A percentile compares a stretch with the other conserved stretches of the same genome.
Conservation (phyloP, 2,888 invertebrate genomes). For the Carterocephalus palaemon region DNA sequence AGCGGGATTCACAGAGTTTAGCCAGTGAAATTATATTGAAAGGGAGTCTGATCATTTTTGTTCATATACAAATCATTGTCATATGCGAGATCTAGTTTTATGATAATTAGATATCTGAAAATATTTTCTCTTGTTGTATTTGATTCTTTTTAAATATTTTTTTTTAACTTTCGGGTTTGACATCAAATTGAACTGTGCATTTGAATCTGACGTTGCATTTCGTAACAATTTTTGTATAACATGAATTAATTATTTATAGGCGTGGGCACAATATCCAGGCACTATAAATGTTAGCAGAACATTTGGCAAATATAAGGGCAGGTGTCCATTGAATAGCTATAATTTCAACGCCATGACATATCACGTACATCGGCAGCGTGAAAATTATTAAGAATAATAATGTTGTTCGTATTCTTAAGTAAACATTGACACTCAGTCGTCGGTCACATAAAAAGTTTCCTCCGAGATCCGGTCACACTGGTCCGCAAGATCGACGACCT, state of each 20-base stretch:
- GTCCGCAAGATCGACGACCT: conserved; percentile 72
- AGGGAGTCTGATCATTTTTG: conserved; percentile 76
- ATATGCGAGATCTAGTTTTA: neutral
- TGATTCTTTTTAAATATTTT: conserved; percentile 1
- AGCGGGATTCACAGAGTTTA: conserved; percentile 76
- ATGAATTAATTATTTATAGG: neutral
- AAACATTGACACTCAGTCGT: conserved; percentile 62
- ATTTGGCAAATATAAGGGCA: too few relatives aligned
- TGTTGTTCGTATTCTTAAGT: conserved; percentile 52
- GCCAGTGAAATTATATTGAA: conserved; percentile 78
- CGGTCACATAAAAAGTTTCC: conserved; percentile 70
- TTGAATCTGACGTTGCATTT: too few relatives aligned
- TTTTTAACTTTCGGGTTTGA: too few relatives aligned
- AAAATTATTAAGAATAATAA: conserved; percentile 26
- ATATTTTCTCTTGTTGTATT: neutral
- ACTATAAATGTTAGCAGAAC: neutral
- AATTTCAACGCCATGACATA: too few relatives aligned
- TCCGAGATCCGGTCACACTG: conserved; percentile 70
- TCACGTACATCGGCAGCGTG: conserved; percentile 8
- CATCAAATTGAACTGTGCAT: too few relatives aligned
- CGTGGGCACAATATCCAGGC: neutral
- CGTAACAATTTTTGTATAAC: too few relatives aligned
- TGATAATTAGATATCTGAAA: neutral
- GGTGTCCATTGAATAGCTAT: too few relatives aligned
- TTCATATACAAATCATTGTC: conserved; percentile 46